These are phyloP conservation scores for Progne subis DNA, from an alignment of 2,113 vertebrate species.

Conservation along the genomic window DNA sequence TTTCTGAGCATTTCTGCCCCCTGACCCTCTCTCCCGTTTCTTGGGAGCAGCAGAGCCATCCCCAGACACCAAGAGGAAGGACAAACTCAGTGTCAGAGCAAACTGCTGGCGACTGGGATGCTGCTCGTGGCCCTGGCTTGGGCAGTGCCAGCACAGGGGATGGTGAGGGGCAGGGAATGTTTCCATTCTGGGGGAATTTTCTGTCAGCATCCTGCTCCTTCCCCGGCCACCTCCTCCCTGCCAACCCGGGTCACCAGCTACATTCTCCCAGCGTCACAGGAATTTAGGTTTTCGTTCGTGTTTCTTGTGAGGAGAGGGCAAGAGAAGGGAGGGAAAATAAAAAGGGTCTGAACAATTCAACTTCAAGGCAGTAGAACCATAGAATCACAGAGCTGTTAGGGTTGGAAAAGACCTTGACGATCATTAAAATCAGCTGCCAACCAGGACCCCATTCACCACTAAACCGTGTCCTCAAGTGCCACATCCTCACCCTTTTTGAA, in stretches of 20 bases:
- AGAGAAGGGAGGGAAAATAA: not conserved
- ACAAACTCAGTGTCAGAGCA: rapidly evolving
- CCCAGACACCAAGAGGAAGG: not conserved
- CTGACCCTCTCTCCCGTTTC: not conserved
- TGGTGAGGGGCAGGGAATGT: rapidly evolving
- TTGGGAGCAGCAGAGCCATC: not conserved
- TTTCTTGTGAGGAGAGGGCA: not conserved
- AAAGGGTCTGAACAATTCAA: not conserved
- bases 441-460: not conserved
- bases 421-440: not conserved
- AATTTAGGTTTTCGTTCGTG: rapidly evolving
- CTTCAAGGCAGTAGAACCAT: not conserved
- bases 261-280: rapidly evolving
- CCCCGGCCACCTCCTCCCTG: not conserved
- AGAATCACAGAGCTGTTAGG: not conserved
- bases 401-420: not conserved
- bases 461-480: not conserved
- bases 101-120: not conserved
- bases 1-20: not conserved
- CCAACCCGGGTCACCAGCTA: rapidly evolving
- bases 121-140: rapidly evolving
- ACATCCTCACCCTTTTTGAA: not conserved
- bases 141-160: rapidly evolving
- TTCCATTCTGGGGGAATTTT: not conserved
- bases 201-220: not conserved